These are phyloP conservation scores for Hippocampus kuda DNA, from an alignment of 2,797 vertebrate genomes.

Conservation along the genomic window DNA sequence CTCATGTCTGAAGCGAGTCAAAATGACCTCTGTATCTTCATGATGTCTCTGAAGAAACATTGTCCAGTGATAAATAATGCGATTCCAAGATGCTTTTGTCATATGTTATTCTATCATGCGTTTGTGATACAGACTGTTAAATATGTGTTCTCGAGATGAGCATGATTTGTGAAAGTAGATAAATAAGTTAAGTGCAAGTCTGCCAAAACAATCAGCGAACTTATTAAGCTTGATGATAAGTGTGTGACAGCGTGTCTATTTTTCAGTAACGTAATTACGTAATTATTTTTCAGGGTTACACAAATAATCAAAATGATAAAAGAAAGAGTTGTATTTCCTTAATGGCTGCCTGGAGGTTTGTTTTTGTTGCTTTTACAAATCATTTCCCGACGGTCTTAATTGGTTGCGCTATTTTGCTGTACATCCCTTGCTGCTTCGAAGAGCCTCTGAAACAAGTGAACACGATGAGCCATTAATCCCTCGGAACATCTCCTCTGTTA, in stretches of 20 bases:
- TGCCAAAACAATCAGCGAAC: conserved; percentile 45
- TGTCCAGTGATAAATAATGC: conserved; percentile 43
- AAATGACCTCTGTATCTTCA: conserved; percentile 53
- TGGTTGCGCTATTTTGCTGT: conserved; percentile 39
- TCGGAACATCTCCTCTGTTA: background rate
- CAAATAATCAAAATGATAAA: conserved; percentile 59
- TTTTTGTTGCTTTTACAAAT: conserved; percentile 46
- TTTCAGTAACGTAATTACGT: too few relatives aligned
- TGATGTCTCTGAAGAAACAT: conserved; percentile 49
- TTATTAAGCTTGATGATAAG: conserved; percentile 48
- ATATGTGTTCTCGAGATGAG: conserved; percentile 52
- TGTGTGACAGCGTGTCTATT: too few relatives aligned
- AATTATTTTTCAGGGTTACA: conserved; percentile 54
- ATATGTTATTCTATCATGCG: conserved; percentile 59
- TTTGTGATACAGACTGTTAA: conserved; percentile 50
- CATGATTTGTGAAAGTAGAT: conserved; percentile 59
- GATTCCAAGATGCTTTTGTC: conserved; percentile 57
- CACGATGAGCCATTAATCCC: background rate
- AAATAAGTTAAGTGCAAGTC: conserved; percentile 44
- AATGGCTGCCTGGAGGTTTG: conserved; percentile 39
- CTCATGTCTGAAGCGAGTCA: conserved; percentile 45
- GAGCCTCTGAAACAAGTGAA: conserved; percentile 35
- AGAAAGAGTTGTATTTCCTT: conserved; percentile 43
- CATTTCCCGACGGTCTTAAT: conserved; percentile 31
- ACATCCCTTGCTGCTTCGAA: conserved; percentile 32